Evolutionary conservation across 2,797 vertebrate species (phyloP), one percentile per base, ranked within the genome.

Genomic region (Ciconia nigra): DNA sequence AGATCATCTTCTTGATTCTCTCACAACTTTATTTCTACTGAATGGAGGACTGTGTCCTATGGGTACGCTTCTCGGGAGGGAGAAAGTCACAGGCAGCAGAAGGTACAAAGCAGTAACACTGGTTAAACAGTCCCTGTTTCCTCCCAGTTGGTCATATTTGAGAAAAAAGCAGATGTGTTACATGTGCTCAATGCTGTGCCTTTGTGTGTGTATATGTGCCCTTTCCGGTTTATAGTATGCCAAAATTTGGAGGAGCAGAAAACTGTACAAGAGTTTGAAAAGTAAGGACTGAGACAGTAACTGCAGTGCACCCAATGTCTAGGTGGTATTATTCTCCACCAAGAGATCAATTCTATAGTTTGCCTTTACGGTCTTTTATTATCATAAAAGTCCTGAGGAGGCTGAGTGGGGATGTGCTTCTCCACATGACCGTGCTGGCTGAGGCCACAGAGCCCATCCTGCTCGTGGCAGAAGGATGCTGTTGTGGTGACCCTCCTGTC

Each of bases 361-460:
- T 78, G 8, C 28, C 46, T 87, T 70, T 49, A 49, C 1, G 2
- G 16, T 25, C 5, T 42, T 62, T 49, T n/a, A 6, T 49, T 74
- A 16, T 9, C 73, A 44, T 2, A 35, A 3, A 78, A 61, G 11
- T 44, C 55, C 57, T 24, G 25, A 87, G 67, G 29, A 66, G 15
- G 7, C 44, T 54, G 44, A n/a, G 10, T 1, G 0, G 21, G 20
- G 33, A 33, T 33, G 25, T 85, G 7, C 25, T 62, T 79, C 63
- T 82, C 29, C 28, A 20, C 0, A 0, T 47, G 52, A 13, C 7
- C 2, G 1, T 33, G 42, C 35, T 83, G 72, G 29, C 52, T 81
- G 69, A 66, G 58, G 59, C 46, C 2, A 0, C 55, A 51, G 62
- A 91, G 42, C 35, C 42, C 58, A 25, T 51, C 21, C 52, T 83